Conservation (phyloP, 2,888 invertebrate genomes). For the Elaeidobius kamerunicus region DNA sequence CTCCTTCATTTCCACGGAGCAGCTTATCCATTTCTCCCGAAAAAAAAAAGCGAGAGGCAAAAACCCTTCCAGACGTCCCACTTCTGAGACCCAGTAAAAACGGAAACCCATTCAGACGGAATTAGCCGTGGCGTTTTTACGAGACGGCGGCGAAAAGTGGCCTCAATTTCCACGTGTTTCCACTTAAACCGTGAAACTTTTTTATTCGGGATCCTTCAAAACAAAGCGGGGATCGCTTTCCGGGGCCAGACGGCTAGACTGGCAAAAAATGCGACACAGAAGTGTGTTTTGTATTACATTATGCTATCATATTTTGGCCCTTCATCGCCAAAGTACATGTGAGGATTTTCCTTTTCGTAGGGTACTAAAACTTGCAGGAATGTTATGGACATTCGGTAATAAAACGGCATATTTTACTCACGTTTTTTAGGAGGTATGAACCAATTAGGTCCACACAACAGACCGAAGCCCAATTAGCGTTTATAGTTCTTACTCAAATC, state of each 20-base stretch:
- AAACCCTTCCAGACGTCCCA: conserved; percentile 11
- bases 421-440: too few species aligned
- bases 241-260: conserved; percentile 27
- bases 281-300: conserved; percentile 1
- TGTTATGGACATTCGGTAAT: too few species aligned
- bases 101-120: conserved; percentile 16
- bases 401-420: too few species aligned
- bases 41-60: neutral
- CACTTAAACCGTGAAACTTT: conserved; percentile 23
- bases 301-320: neutral
- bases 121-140: conserved; percentile 9
- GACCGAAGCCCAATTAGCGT: too few species aligned
- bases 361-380: too few species aligned
- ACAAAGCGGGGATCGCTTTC: conserved; percentile 9
- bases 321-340: too few species aligned
- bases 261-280: conserved; percentile 26
- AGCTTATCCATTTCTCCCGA: conserved; percentile 5
- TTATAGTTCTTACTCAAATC: too few species aligned
- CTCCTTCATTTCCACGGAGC: too few species aligned
- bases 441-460: too few species aligned
- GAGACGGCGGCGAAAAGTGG: conserved; percentile 12
- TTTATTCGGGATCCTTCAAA: conserved; percentile 16
- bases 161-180: conserved; percentile 26
- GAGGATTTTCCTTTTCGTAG: too few species aligned
- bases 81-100: conserved; percentile 17